Evolutionary conservation across 1,140 invertebrate genomes (phyloP).

Genomic region (Pseudomyrmex pallidus): DNA sequence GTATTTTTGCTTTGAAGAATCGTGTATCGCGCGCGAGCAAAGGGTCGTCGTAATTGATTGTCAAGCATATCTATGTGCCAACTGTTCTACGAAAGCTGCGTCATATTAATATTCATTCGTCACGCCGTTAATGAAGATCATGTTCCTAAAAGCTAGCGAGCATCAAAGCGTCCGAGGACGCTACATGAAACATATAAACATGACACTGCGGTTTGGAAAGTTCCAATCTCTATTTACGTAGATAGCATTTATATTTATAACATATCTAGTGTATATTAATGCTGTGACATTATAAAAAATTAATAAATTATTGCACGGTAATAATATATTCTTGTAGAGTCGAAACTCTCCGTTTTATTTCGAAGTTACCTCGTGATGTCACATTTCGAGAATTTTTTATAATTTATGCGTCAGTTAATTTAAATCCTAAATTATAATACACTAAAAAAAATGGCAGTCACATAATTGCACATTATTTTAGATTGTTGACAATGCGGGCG

Average conservation of each 20-base stretch:
- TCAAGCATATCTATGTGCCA: constrained; percentile 2
- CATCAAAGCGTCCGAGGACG: constrained; percentile 66
- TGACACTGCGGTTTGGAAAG: not conserved
- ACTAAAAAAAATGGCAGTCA: no score
- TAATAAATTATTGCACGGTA: not conserved
- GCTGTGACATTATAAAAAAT: not conserved
- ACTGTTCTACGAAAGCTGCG: constrained; percentile 16
- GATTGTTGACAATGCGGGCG: not conserved
- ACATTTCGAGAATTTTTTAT: not conserved
- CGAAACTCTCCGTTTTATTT: not conserved
- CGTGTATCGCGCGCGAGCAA: constrained; percentile 32
- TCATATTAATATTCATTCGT: constrained; percentile 75
- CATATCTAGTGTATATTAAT: no score
- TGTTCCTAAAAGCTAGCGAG: constrained; percentile 42
- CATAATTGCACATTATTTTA: not conserved
- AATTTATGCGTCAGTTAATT: no score
- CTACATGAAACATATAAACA: constrained; percentile 41
- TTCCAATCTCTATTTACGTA: not conserved
- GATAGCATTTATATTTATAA: constrained; percentile 16
- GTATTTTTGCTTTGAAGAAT: not conserved
- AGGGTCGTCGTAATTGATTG: constrained; percentile 64
- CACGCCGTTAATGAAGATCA: constrained; percentile 74
- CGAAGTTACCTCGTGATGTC: not conserved
- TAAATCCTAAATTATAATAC: no score
- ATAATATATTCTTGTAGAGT: no score